A percentile compares a stretch with the other conserved stretches of the same genome.
Evolutionary conservation across 2,113 vertebrate species (phyloP).

Genomic region (Grus americana): DNA sequence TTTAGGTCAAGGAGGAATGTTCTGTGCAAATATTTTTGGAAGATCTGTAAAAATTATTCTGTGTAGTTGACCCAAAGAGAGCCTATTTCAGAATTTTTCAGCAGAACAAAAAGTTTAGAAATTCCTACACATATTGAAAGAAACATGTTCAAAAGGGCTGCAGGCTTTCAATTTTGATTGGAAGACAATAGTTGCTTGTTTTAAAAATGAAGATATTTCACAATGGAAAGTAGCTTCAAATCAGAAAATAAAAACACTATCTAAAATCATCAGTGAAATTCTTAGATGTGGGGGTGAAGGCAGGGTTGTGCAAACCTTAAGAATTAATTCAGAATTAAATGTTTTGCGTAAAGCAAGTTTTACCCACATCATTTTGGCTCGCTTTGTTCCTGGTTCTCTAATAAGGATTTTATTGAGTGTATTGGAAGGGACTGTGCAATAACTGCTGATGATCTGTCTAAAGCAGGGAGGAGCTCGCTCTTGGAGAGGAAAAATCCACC

Average conservation of each 20-base stretch:
- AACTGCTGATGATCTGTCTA: accelerated
- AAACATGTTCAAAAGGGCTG: not conserved
- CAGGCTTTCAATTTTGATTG: not conserved
- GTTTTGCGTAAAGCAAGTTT: not conserved
- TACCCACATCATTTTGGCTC: accelerated
- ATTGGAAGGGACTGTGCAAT: not conserved
- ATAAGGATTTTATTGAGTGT: not conserved
- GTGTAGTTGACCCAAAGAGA: not conserved
- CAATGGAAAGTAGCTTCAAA: not conserved
- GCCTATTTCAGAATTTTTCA: not conserved
- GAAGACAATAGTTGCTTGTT: not conserved
- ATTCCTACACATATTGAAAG: not conserved
- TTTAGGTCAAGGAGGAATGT: slow-evolving; percentile 29
- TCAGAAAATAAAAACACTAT: not conserved
- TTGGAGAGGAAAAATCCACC: not conserved
- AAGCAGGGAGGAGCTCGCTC: not conserved
- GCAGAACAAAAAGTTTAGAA: not conserved
- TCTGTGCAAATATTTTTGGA: slow-evolving; percentile 28
- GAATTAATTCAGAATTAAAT: not conserved
- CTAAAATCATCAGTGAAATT: not conserved
- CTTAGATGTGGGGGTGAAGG: not conserved
- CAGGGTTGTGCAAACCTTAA: not conserved
- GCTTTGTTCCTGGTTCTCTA: not conserved
- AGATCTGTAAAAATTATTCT: not conserved
- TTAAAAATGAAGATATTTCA: not conserved